phyloP scores from a whole-genome alignment of 2,888 invertebrate genomes.

The Macrophya alboannulata region DNA sequence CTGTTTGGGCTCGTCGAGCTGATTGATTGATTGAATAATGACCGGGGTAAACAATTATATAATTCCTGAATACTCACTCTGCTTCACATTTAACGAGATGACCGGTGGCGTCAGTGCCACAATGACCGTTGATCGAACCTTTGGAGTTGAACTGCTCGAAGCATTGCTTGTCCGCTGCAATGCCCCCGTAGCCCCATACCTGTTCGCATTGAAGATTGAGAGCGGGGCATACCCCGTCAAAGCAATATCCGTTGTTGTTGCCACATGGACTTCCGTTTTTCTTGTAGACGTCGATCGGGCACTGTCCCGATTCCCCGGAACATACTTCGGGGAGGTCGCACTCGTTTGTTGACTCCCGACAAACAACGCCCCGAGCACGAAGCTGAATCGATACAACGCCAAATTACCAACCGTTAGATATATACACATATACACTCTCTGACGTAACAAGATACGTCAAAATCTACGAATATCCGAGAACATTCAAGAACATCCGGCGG shows the following conservation, averaged over 20 bases:
- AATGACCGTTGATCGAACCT: constrained; percentile 97
- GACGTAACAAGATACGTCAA: constrained; percentile 46
- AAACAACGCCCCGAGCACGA: constrained; percentile 88
- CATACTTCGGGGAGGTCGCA: constrained; percentile 98
- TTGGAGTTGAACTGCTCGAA: constrained; percentile 98
- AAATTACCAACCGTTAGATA: constrained; percentile 32
- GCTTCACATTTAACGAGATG: constrained; percentile 93
- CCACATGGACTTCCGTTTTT: constrained; percentile 96
- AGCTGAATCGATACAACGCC: constrained; percentile 82
- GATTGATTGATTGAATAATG: not conserved
- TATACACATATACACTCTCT: too few relatives aligned
- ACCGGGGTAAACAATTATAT: not conserved
- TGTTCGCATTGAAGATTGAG: constrained; percentile 93
- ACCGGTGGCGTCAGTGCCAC: constrained; percentile 90
- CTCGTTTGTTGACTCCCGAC: constrained; percentile 93
- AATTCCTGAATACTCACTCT: constrained; percentile 84
- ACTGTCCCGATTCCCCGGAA: constrained; percentile 93
- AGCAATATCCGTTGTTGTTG: constrained; percentile 90
- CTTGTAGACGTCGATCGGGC: constrained; percentile 94
- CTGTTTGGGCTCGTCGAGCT: not conserved
- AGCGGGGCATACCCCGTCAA: constrained; percentile 95
- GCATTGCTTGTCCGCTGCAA: constrained; percentile 92
- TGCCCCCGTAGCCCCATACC: constrained; percentile 96
- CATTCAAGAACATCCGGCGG: constrained; percentile 48
- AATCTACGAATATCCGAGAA: constrained; percentile 47